A percentile compares a stretch with the other conserved stretches of the same genome.
These are phyloP conservation scores for Ctenodactylus gundi DNA, from an alignment of 2,113 vertebrate species.

Conservation along the genomic window DNA sequence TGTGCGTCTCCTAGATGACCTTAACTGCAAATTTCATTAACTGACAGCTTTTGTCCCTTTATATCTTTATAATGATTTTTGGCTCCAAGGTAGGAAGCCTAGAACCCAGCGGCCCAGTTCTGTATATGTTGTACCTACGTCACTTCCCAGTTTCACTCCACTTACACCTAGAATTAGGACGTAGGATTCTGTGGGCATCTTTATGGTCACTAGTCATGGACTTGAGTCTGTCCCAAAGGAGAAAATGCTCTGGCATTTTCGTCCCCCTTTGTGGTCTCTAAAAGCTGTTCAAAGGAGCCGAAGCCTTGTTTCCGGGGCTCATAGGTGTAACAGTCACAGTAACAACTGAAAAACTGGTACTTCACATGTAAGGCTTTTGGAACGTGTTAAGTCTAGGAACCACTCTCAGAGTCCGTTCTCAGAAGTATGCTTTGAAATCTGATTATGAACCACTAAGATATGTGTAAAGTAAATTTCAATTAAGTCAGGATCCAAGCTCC, in stretches of 20 bases:
- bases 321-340: not conserved
- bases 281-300: not conserved
- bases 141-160: not conserved
- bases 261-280: constrained; percentile 3
- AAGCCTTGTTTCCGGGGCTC: not conserved
- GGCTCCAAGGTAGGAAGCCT: not conserved
- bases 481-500: not conserved
- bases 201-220: not conserved
- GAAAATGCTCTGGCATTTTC: not conserved
- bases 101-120: not conserved
- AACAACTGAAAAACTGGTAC: not conserved
- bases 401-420: not conserved
- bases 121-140: not conserved
- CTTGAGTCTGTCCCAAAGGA: not conserved
- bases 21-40: constrained; percentile 44
- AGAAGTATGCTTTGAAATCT: not conserved
- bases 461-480: not conserved
- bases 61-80: constrained; percentile 6
- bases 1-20: not conserved
- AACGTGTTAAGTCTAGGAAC: not conserved
- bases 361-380: not conserved
- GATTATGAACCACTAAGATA: not conserved
- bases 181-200: not conserved
- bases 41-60: not conserved
- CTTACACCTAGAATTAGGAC: not conserved